Evolutionary conservation across 2,797 vertebrate genomes (phyloP).

Genomic region (Coregonus ussuriensis): DNA sequence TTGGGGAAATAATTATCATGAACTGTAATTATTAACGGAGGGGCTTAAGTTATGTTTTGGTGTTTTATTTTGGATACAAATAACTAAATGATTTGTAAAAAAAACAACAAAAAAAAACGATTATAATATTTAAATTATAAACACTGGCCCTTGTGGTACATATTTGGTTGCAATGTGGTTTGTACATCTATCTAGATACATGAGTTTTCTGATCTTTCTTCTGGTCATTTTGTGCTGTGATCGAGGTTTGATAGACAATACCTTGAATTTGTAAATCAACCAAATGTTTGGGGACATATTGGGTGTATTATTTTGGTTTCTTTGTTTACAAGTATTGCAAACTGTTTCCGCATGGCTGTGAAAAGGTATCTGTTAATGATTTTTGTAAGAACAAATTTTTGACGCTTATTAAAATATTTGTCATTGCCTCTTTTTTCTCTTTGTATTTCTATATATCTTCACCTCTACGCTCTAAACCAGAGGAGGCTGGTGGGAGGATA

Average conservation of each 20-base stretch:
- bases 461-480: too few relatives aligned
- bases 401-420: conserved; percentile 92
- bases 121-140: conserved; percentile 71
- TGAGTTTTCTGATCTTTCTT: conserved; percentile 85
- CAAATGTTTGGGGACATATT: conserved; percentile 78
- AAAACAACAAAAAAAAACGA: conserved; percentile 46
- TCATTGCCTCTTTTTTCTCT: neutral
- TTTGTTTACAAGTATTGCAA: conserved; percentile 90
- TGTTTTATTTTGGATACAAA: conserved; percentile 95
- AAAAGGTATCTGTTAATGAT: conserved; percentile 91
- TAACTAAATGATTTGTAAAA: conserved; percentile 61
- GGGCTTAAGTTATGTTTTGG: conserved; percentile 83
- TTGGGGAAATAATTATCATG: conserved; percentile 90
- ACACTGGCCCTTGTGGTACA: conserved; percentile 84
- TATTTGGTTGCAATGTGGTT: conserved; percentile 90
- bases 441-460: neutral
- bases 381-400: conserved; percentile 91
- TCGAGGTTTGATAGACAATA: conserved; percentile 86
- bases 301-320: conserved; percentile 75
- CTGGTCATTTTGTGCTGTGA: conserved; percentile 91
- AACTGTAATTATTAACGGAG: conserved; percentile 81
- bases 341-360: conserved; percentile 94
- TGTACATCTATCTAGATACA: conserved; percentile 86
- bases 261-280: conserved; percentile 87
- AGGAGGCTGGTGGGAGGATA: too few relatives aligned